Conservation (phyloP, 1,140 invertebrate genomes). For the Tetramorium alpestre region DNA sequence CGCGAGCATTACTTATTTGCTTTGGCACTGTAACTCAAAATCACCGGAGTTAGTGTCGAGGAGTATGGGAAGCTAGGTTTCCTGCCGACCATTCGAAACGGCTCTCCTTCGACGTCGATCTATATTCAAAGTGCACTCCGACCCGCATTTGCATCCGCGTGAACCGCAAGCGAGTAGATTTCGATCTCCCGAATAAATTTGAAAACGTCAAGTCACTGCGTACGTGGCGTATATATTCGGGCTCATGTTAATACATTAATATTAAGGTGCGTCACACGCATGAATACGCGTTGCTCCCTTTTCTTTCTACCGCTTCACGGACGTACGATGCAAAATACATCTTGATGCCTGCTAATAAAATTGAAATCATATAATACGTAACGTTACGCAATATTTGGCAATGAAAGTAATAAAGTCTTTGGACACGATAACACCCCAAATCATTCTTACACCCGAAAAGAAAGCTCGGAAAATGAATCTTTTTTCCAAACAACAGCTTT, state of each 20-base stretch:
- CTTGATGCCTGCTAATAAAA: conserved; percentile 7
- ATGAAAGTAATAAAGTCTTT: conserved; percentile 59
- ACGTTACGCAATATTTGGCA: conserved; percentile 48
- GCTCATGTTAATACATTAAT: conserved; percentile 52
- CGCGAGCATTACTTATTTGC: conserved; percentile 17
- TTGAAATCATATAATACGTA: conserved; percentile 45
- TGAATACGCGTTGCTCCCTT: conserved; percentile 5
- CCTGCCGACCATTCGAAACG: not conserved
- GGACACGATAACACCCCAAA: conserved; percentile 10
- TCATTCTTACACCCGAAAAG: conserved; percentile 2
- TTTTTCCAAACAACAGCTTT: not conserved
- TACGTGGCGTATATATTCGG: not conserved
- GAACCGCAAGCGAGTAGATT: conserved; percentile 68
- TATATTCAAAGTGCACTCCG: conserved; percentile 75
- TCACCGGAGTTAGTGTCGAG: not conserved
- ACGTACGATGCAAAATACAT: not conserved
- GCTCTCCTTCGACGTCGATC: conserved; percentile 69
- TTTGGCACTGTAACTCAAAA: conserved; percentile 77
- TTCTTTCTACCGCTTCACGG: not conserved
- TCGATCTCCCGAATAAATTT: conserved; percentile 80
- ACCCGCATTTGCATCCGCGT: conserved; percentile 73
- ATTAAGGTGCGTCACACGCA: conserved; percentile 24
- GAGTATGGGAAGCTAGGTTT: conserved; percentile 48
- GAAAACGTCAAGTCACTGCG: conserved; percentile 68
- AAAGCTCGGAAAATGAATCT: conserved; percentile 17